These are phyloP conservation scores for Orchestes rusci DNA, from an alignment of 2,888 invertebrate species.

Conservation along the genomic window DNA sequence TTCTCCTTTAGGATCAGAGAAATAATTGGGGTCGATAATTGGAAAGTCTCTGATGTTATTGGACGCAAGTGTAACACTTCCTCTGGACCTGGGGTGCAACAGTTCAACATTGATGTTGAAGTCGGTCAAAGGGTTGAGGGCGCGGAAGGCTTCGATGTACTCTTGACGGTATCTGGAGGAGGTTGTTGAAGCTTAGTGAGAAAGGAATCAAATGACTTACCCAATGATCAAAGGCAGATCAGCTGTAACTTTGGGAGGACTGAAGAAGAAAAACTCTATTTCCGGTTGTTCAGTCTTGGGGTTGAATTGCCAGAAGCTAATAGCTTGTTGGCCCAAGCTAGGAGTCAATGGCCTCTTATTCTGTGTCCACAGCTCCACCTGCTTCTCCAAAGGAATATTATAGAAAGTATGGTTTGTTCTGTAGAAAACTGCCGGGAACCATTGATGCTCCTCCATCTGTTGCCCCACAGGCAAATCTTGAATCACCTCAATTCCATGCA, in stretches of 20 bases:
- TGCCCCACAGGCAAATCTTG: conserved; percentile 10
- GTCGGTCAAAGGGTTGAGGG: conserved; percentile 2
- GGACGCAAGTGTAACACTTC: conserved; percentile 6
- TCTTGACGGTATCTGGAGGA: conserved; percentile 6
- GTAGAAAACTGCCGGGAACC: conserved; percentile 14
- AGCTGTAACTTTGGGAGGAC: conserved; percentile 1
- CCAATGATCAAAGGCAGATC: conserved; percentile 4
- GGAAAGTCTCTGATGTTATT: conserved; percentile 7
- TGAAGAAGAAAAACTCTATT: conserved; percentile 12
- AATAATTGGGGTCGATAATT: conserved; percentile 10
- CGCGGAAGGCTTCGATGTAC: conserved; percentile 4
- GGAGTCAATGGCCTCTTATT: conserved; percentile 10
- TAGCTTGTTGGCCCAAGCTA: conserved; percentile 7
- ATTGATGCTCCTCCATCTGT: conserved; percentile 12
- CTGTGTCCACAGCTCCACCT: conserved; percentile 6
- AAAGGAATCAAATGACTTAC: too few relatives aligned
- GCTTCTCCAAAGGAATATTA: conserved; percentile 3
- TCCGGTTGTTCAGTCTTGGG: conserved; percentile 4
- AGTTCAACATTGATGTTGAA: conserved; percentile 8
- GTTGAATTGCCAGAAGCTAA: conserved; percentile 11
- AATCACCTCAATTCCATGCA: conserved; percentile 7
- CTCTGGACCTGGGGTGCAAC: conserved; percentile 7
- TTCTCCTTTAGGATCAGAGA: conserved; percentile 8
- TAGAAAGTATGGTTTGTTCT: conserved; percentile 13
- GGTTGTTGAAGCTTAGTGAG: too few relatives aligned